Percentiles rank a stretch among this genome's conserved stretches.
Conservation (phyloP, 2,113 vertebrate species). For the Tragelaphus imberbis region DNA sequence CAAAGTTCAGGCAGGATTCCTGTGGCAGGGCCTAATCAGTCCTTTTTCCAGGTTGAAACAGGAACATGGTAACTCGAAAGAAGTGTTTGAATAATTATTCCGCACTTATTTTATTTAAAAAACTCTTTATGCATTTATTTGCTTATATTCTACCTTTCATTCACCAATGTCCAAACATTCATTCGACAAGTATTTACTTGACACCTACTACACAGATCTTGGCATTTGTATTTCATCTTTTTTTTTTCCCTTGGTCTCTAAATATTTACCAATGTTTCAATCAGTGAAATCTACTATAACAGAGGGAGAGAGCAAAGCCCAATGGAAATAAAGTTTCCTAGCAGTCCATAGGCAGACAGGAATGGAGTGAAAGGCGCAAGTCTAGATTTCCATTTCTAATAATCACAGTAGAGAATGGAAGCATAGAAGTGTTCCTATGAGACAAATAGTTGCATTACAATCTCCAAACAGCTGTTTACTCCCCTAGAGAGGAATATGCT, state of each 20-base stretch:
- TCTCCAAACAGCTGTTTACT: background rate
- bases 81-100: background rate
- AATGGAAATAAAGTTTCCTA: background rate
- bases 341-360: background rate
- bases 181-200: background rate
- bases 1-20: background rate
- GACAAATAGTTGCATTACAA: background rate
- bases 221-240: background rate
- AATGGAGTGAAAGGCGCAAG: background rate
- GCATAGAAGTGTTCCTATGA: background rate
- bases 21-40: background rate
- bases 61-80: background rate
- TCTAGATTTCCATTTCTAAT: slow-evolving; percentile 3
- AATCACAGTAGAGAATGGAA: background rate
- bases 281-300: background rate
- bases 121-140: background rate
- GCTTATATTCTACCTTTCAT: background rate
- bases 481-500: background rate
- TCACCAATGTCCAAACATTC: background rate
- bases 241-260: background rate
- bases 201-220: background rate
- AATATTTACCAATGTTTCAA: background rate
- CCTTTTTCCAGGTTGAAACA: background rate
- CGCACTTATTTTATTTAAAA: background rate
- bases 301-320: background rate